These are phyloP conservation scores for Sphaerophoria rueppellii DNA, from an alignment of 2,888 invertebrate genomes.

Conservation along the genomic window DNA sequence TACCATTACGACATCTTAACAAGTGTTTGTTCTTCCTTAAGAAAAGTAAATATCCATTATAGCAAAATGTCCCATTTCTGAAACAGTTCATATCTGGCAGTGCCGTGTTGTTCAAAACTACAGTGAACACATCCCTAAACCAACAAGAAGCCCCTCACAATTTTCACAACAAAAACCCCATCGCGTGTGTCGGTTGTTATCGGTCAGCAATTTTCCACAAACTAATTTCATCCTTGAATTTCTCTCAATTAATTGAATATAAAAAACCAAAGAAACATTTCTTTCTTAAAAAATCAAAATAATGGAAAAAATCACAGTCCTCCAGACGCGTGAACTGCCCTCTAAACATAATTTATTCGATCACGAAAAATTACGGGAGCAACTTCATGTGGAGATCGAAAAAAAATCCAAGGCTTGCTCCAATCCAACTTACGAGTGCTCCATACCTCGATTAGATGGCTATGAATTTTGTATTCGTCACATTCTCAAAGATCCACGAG, in stretches of 20 bases:
- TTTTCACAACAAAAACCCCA: no score
- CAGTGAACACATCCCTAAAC: no score
- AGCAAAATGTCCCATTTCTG: no score
- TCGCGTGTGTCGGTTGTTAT: neutral
- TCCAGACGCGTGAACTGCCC: slow-evolving; percentile 39
- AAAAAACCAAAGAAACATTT: neutral
- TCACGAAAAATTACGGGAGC: slow-evolving; percentile 81
- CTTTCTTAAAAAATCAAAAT: neutral
- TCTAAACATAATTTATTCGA: slow-evolving; percentile 50
- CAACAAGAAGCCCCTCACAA: no score
- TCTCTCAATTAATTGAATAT: neutral
- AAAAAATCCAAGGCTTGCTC: slow-evolving; percentile 85
- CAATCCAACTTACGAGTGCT: slow-evolving; percentile 87
- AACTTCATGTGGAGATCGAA: slow-evolving; percentile 86
- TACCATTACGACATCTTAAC: no score
- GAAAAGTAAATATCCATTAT: no score
- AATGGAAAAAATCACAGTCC: slow-evolving; percentile 49
- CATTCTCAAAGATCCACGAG: slow-evolving; percentile 90
- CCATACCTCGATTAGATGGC: slow-evolving; percentile 86
- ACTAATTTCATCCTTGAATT: no score
- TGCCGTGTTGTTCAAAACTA: no score
- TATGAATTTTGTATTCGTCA: slow-evolving; percentile 91
- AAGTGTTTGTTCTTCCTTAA: no score
- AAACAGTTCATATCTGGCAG: no score
- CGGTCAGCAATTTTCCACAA: slow-evolving; percentile 23